Evolutionary conservation across 2,888 invertebrate genomes (phyloP).

Genomic region (Amphipoea lucens): DNA sequence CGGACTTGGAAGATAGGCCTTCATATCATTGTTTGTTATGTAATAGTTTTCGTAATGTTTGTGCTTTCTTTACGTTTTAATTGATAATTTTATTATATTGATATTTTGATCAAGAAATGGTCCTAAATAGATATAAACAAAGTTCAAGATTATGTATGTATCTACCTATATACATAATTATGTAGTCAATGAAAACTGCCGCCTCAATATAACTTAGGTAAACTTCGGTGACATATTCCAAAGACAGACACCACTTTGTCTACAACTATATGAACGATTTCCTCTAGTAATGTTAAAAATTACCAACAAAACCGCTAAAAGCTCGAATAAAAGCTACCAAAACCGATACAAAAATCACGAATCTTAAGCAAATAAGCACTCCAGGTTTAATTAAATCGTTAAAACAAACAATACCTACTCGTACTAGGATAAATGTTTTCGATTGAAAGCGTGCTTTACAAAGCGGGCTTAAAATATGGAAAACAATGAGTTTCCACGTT

Average conservation of each 20-base stretch:
- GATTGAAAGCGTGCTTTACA: slow-evolving; percentile 73
- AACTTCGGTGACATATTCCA: background rate
- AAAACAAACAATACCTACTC: slow-evolving; percentile 73
- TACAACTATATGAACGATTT: background rate
- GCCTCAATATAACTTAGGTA: background rate
- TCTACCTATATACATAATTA: background rate
- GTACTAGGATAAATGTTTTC: slow-evolving; percentile 75
- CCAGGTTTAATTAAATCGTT: slow-evolving; percentile 72
- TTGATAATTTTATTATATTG: background rate
- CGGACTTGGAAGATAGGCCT: background rate
- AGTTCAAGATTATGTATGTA: too few relatives aligned
- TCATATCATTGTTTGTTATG: slow-evolving; percentile 7
- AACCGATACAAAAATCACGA: slow-evolving; percentile 38
- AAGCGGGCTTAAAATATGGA: slow-evolving; percentile 83
- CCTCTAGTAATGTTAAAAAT: background rate
- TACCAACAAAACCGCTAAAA: background rate
- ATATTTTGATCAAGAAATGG: background rate
- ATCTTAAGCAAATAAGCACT: slow-evolving; percentile 41
- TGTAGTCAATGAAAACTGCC: background rate
- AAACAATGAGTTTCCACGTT: slow-evolving; percentile 87
- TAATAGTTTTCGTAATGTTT: background rate
- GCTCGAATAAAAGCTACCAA: slow-evolving; percentile 4
- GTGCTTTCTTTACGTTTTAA: background rate
- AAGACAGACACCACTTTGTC: background rate
- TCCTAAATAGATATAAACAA: background rate